These are phyloP conservation scores for Drosophila suboccidentalis DNA, from an alignment of 2,888 invertebrate species.

Conservation along the genomic window DNA sequence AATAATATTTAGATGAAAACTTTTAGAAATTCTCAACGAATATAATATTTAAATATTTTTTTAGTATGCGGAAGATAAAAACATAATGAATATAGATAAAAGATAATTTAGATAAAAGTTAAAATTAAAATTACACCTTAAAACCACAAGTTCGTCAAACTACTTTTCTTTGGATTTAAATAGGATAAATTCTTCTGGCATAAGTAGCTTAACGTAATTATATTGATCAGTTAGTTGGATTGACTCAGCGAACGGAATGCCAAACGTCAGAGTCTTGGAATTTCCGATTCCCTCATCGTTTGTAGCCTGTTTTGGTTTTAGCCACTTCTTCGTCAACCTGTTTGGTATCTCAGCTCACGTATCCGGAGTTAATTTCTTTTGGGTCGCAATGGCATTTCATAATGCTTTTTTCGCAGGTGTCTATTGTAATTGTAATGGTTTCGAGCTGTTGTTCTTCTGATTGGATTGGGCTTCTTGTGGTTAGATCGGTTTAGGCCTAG, in stretches of 20 bases:
- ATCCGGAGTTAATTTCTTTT: slow-evolving; percentile 71
- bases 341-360: slow-evolving; percentile 69
- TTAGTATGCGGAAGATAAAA: no score
- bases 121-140: no score
- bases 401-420: slow-evolving; percentile 67
- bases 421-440: slow-evolving; percentile 54
- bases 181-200: slow-evolving; percentile 5
- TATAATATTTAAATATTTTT: no score
- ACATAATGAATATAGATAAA: no score
- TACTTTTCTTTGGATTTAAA: neutral
- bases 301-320: slow-evolving; percentile 8
- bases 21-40: no score
- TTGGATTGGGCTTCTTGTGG: neutral
- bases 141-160: neutral
- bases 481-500: slow-evolving; percentile 6
- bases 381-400: slow-evolving; percentile 66
- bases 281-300: slow-evolving; percentile 54
- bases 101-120: no score
- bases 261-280: slow-evolving; percentile 59
- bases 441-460: slow-evolving; percentile 24
- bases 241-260: slow-evolving; percentile 31
- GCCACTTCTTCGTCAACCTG: slow-evolving; percentile 36
- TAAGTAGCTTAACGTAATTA: slow-evolving; percentile 8
- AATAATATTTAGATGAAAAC: no score
- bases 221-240: slow-evolving; percentile 21